Base-by-base conservation (phyloP, 2,113 vertebrate species). In the Alosa alosa region DNA sequence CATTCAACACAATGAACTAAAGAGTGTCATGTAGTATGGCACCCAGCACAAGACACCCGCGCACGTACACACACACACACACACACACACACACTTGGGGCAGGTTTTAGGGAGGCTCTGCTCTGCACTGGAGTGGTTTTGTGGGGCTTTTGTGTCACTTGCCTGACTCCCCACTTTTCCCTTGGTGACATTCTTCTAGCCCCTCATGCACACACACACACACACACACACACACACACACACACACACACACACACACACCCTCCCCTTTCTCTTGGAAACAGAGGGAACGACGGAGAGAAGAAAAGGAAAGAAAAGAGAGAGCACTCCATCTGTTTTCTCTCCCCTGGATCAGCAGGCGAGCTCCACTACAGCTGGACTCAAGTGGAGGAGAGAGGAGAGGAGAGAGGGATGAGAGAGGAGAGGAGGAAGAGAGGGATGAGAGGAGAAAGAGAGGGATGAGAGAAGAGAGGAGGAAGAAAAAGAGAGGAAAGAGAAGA, bases 321-420 rank as follows among this genome's bases (percentile, higher is more conserved):
- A 88, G 90, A 88, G 47, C 86, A 68, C 90, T 91, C 89, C 91
- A 89, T 92, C 91, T 90, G 91, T 88, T 91, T 88, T 88, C 86
- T 87, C 89, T 90, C 89, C 91, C 10, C 85, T 75, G 52, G 91
- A 72, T 86, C 85, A 50, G 81, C 13, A 55, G 47, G 9, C 2
- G 88, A 89, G 85, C 87, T 89, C 75, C 45, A 83, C 82, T 90
- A 86, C 86, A 90, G 86, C 88, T 85, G 87, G 88, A 85, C 88
- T 85, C 87, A 86, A 83, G 55, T 13, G 46, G n/a, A 83, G 68
- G 3, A n/a, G 50, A 15, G 82, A 82, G 55, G 36, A 39, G 46
- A 13, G 39, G 39, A 52, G 84, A 81, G 83, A 78, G 88, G 82
- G n/a, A 64, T 86, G 60, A 39, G 81, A 90, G 31, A 20, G 45